Evolutionary conservation across 2,113 vertebrate genomes (phyloP).

Genomic region (Daphoenositta chrysoptera): DNA sequence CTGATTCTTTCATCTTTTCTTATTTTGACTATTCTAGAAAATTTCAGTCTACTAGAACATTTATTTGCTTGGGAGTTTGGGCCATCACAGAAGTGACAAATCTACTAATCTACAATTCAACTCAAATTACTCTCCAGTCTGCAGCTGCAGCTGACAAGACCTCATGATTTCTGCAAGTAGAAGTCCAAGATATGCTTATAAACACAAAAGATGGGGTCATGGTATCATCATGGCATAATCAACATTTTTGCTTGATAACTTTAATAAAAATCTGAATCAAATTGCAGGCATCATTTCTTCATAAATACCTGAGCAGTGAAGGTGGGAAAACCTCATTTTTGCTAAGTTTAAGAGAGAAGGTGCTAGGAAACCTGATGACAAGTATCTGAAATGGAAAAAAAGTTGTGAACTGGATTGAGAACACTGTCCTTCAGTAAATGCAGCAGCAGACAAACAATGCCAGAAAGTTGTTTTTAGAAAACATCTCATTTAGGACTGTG

Average conservation of each 20-base stretch:
- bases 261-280: not conserved
- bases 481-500: not conserved
- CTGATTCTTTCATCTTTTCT: not conserved
- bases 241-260: not conserved
- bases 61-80: not conserved
- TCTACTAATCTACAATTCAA: not conserved
- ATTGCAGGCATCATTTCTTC: not conserved
- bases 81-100: not conserved
- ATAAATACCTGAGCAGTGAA: not conserved
- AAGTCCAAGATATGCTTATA: not conserved
- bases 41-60: not conserved
- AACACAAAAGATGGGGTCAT: not conserved
- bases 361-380: not conserved
- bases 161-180: not conserved
- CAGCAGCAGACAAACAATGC: not conserved
- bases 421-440: not conserved
- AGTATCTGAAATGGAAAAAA: not conserved
- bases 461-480: not conserved
- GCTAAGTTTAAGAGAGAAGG: not conserved
- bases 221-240: not conserved
- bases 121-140: not conserved
- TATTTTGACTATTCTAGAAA: not conserved
- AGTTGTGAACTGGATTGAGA: not conserved
- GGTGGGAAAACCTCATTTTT: not conserved
- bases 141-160: not conserved